Evolutionary conservation across 2,113 vertebrate species (phyloP).

Genomic region (Saccopteryx bilineata): DNA sequence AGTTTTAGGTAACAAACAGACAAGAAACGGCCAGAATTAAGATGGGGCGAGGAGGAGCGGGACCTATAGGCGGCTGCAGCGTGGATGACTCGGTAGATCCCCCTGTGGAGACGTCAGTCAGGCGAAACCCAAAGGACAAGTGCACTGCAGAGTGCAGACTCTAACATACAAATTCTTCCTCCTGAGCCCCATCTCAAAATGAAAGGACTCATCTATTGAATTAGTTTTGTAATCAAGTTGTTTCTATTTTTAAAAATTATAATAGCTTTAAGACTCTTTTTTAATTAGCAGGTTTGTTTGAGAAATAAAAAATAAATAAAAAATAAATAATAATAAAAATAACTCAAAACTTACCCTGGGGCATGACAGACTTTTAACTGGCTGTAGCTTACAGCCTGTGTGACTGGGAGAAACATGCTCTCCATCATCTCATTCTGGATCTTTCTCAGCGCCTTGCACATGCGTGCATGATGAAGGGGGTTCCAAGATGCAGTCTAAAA

Average conservation of each 20-base stretch:
- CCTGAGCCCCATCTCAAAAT: background rate
- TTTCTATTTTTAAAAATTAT: background rate
- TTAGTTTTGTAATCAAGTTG: background rate
- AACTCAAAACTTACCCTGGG: background rate
- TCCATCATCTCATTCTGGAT: background rate
- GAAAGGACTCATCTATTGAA: background rate
- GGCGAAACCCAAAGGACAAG: background rate
- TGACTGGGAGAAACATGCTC: slow-evolving; percentile 32
- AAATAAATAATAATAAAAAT: background rate
- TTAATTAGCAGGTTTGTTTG: background rate
- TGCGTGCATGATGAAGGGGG: background rate
- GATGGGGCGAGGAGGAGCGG: no score
- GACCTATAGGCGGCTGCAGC: background rate
- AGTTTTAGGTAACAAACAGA: background rate
- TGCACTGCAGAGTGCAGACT: rapidly evolving
- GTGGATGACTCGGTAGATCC: background rate
- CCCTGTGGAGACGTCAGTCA: no score
- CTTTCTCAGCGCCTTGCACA: background rate
- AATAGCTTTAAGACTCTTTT: background rate
- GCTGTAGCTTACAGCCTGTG: background rate
- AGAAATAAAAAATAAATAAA: slow-evolving; percentile 57
- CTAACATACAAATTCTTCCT: background rate
- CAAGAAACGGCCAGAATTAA: background rate
- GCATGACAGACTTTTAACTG: slow-evolving; percentile 52
- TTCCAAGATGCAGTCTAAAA: slow-evolving; percentile 39